Evolutionary conservation across 2,888 invertebrate genomes (phyloP), one percentile per base, ranked within the genome.

Genomic region (Cephalotes varians): DNA sequence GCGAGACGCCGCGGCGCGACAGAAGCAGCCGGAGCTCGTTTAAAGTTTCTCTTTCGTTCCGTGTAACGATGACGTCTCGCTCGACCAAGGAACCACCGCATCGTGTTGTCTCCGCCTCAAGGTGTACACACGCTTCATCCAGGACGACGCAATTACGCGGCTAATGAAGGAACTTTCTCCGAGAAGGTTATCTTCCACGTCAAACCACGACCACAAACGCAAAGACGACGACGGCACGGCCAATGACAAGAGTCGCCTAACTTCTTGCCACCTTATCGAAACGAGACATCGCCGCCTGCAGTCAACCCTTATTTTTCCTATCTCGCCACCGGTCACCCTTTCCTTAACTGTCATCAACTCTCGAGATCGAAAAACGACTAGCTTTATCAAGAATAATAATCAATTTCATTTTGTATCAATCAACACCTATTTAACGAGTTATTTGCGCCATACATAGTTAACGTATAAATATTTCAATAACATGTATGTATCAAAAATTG

Each of bases 91-190:
- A 76, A 82, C 64, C 71, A 31, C 21, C 54, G 18, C 49, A 5
- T 28, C 56, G 40, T 49, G 82, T 60, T 82, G 81, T 83, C 65
- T 47, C 62, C 25, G 72, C 73, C 74, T 64, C 60, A 54, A 86
- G 81, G 89, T 89, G 83, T 86, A 89, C 89, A 89, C 87, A 86
- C 85, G 82, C 82, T 86, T 82, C 67, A 28, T 81, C 82, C 77
- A 81, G 86, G 84, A 90, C 85, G 88, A 90, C 85, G 89, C 89
- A 89, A 90, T 90, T 90, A 90, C 82, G 84, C 82, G 84, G 87
- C 81, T 90, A 90, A 90, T 87, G 90, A 90, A 87, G 84, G 86
- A 90, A 90, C 85, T 90, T 89, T 88, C 89, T 51, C 76, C 71
- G 74, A 64, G 86, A 85, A 89, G 87, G 89, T 89, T 90, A 87